phyloP scores from a whole-genome alignment of 1,140 invertebrate species.

The Cyrtorhinus lividipennis region DNA sequence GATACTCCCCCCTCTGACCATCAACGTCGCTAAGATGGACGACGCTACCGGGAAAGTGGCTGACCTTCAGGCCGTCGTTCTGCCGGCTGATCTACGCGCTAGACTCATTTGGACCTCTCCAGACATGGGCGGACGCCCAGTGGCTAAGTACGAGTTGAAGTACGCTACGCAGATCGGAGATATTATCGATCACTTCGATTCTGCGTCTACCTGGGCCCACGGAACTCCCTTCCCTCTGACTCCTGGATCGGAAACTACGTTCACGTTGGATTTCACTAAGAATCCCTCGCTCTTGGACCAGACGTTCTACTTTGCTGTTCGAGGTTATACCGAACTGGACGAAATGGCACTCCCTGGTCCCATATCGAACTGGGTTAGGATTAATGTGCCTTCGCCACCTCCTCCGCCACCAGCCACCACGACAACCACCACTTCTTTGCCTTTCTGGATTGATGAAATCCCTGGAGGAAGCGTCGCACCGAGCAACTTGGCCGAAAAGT shows the following conservation, averaged over 20 bases:
- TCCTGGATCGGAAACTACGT: conserved; percentile 32
- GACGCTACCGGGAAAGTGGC: conserved; percentile 33
- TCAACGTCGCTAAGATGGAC: conserved; percentile 26
- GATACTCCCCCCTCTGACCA: conserved; percentile 32
- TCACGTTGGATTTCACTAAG: conserved; percentile 33
- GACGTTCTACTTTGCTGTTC: conserved; percentile 36
- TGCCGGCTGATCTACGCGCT: conserved; percentile 31
- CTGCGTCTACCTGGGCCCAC: conserved; percentile 29
- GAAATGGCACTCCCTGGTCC: conserved; percentile 31
- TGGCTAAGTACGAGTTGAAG: conserved; percentile 35
- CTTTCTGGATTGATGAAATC: conserved; percentile 25
- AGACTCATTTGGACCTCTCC: conserved; percentile 39
- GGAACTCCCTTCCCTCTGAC: conserved; percentile 30
- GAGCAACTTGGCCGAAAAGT: conserved; percentile 24
- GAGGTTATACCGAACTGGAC: conserved; percentile 31
- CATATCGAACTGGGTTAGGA: conserved; percentile 39
- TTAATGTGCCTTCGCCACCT: conserved; percentile 34
- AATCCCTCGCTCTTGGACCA: conserved; percentile 32
- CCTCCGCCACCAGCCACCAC: conserved; percentile 33
- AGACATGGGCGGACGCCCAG: conserved; percentile 35
- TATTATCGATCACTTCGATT: conserved; percentile 34
- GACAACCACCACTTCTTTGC: conserved; percentile 29
- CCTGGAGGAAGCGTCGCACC: conserved; percentile 25
- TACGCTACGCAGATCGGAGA: conserved; percentile 31
- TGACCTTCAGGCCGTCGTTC: conserved; percentile 32